These are phyloP conservation scores for Peromyscus aztecus DNA, from an alignment of 2,797 vertebrate species.

Conservation along the genomic window DNA sequence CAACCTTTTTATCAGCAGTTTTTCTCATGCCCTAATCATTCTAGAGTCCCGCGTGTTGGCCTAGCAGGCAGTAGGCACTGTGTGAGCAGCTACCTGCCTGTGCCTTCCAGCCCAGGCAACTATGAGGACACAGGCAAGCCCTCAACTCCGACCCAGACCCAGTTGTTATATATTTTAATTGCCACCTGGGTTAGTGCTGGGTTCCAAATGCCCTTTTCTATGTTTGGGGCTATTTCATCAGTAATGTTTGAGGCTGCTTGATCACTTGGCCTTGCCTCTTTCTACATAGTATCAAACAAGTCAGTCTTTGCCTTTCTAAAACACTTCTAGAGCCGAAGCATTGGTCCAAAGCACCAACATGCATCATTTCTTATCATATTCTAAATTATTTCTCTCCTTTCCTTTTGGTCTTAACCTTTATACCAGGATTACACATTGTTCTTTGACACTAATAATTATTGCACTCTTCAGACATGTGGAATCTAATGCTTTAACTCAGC, in stretches of 20 bases:
- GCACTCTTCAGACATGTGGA: background rate
- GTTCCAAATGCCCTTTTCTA: background rate
- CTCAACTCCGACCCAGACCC: background rate
- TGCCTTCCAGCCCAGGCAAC: background rate
- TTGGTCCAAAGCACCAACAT: background rate
- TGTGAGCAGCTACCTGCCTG: background rate
- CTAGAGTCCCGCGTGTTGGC: background rate
- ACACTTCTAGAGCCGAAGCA: background rate
- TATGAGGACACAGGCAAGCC: background rate
- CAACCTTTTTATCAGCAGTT: background rate
- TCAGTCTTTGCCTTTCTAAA: background rate
- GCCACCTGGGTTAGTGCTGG: background rate
- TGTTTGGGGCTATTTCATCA: too few relatives aligned
- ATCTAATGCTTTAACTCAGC: background rate
- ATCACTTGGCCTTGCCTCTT: conserved; percentile 8
- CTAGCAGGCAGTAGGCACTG: background rate
- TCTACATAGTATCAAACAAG: background rate
- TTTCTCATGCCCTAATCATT: background rate
- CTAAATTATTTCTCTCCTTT: conserved; percentile 1
- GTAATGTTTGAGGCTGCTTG: background rate
- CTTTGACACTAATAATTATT: background rate
- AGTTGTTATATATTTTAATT: background rate
- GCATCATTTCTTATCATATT: background rate
- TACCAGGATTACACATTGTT: background rate
- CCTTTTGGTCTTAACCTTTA: conserved; percentile 38